Evolutionary conservation across 2,113 vertebrate species (phyloP), one percentile per base, ranked within the genome.

Genomic region (Maccullochella peelii): DNA sequence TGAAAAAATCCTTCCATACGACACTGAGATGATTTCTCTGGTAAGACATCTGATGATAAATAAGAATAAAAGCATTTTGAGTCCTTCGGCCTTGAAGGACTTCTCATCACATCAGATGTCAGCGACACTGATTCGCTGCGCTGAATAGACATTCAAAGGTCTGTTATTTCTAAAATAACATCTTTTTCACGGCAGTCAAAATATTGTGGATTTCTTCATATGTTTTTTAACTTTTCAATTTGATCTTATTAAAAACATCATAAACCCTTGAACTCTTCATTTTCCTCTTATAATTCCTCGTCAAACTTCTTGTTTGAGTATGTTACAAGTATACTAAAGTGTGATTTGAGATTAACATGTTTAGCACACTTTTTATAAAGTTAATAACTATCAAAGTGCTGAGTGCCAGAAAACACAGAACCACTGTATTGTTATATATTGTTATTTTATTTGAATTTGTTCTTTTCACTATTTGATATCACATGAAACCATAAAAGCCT

Each of bases 21-120:
- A 55, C 20, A 30, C 54, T 49, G 42, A 65, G 15, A 38, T 68
- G 47, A 82, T 55, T 67, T 67, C 23, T 84, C 61, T 49, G 6
- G 14, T 71, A 30, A 58, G 54, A 79, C 50, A 79, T 76, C 59
- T 73, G 62, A 79, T 21, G 54, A 44, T 40, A 23, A 73, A 44
- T 57, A 44, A 72, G 52, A 23, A 59, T 42, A 52, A 80, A 82
- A 69, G 33, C 9, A 54, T 59, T 62, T 73, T 72, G 50, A 62
- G 15, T 36, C 38, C 18, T 67, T 52, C 61, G 9, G 11, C 16
- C 18, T 18, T n/a, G 7, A 61, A 59, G 11, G 33, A 58, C 57
- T 75, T 82, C 71, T 63, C n/a, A 85, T 71, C 50, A 33, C 33
- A 55, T 77, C 21, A 44, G 52, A 71, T 76, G 85, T 83, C 73